Evolutionary conservation across 2,113 vertebrate genomes (phyloP).

Genomic region (Oceanites oceanicus): DNA sequence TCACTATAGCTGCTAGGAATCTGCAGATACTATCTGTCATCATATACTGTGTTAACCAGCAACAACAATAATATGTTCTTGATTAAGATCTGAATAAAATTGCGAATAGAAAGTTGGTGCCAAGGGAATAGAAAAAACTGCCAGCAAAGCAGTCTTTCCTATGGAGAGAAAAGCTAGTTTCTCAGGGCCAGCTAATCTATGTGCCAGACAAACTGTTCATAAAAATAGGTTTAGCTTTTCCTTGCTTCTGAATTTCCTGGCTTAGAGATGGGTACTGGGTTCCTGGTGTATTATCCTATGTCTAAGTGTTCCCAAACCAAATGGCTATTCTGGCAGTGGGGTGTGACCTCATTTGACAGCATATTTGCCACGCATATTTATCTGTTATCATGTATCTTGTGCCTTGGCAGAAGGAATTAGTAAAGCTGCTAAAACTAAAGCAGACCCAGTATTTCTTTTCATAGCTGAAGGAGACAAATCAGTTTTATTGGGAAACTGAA

Average conservation of each 20-base stretch:
- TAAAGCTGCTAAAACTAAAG: background rate
- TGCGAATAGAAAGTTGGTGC: background rate
- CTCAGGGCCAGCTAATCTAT: background rate
- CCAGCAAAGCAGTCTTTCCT: background rate
- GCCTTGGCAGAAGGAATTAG: background rate
- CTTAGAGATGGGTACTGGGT: background rate
- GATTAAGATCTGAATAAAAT: background rate
- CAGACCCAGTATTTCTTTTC: background rate
- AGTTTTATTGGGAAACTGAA: background rate
- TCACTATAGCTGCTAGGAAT: background rate
- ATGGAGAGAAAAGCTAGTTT: background rate
- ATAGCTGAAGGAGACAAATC: background rate
- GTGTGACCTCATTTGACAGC: background rate
- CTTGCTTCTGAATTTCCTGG: background rate
- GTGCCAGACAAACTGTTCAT: slow-evolving; percentile 7
- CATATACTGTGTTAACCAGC: background rate
- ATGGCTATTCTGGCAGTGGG: background rate
- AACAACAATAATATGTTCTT: background rate
- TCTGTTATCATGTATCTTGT: background rate
- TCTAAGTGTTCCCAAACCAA: background rate
- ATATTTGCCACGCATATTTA: background rate
- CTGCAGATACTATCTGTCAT: background rate
- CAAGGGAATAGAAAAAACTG: background rate
- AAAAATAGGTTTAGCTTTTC: slow-evolving; percentile 10
- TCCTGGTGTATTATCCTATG: background rate